Conservation (phyloP, 2,888 invertebrate species). For the Odiellus spinosus region DNA sequence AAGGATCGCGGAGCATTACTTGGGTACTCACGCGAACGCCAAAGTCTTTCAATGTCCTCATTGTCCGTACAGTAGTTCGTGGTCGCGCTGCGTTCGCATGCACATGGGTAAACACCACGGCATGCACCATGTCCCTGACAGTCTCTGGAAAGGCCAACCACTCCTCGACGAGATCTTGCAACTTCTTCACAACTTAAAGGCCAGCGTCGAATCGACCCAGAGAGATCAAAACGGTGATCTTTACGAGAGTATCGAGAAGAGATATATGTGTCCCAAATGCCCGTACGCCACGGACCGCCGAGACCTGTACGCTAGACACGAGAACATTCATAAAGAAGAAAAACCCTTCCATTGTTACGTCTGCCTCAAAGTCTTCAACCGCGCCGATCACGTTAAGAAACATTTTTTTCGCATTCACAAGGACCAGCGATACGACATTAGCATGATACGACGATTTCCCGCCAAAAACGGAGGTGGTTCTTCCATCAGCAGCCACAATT, state of each 20-base stretch:
- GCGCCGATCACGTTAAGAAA: conserved; percentile 86
- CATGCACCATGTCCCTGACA: conserved; percentile 38
- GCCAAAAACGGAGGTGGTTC: conserved; percentile 16
- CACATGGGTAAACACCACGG: conserved; percentile 57
- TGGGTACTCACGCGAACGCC: conserved; percentile 52
- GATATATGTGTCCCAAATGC: conserved; percentile 72
- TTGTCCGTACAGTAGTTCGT: conserved; percentile 56
- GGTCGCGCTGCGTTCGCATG: conserved; percentile 55
- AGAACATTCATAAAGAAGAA: conserved; percentile 82
- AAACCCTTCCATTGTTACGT: conserved; percentile 88
- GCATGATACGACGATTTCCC: conserved; percentile 22
- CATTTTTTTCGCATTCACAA: conserved; percentile 83
- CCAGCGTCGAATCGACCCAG: conserved; percentile 37
- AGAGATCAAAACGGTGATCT: conserved; percentile 6
- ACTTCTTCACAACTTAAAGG: conserved; percentile 49
- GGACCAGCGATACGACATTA: conserved; percentile 61
- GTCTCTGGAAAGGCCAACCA: conserved; percentile 47
- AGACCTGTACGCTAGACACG: conserved; percentile 77
- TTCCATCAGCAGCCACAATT: conserved; percentile 5
- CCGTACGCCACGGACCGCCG: conserved; percentile 80
- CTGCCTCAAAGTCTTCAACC: conserved; percentile 52
- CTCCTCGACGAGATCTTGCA: conserved; percentile 55
- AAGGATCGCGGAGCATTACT: conserved; percentile 58
- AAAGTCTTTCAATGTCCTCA: conserved; percentile 47
- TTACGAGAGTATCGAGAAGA: conserved; percentile 10